Evolutionary conservation across 2,888 invertebrate species (phyloP).

Genomic region (Caenorhabditis virilis): DNA sequence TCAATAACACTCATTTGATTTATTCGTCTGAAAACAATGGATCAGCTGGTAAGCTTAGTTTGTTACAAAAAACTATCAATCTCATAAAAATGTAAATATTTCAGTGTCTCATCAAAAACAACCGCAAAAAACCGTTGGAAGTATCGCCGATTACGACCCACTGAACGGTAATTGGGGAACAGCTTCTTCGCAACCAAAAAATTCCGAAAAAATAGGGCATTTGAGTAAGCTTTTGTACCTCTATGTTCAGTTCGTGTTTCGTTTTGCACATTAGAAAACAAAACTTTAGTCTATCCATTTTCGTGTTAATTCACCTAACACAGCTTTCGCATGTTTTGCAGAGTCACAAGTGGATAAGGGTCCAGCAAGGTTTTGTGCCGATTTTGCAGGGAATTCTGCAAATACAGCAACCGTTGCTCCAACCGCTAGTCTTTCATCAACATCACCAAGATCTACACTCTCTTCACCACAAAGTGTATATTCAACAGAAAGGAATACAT

Average conservation of each 20-base stretch:
- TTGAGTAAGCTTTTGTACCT: constrained; percentile 25
- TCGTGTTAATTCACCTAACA: neutral
- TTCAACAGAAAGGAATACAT: constrained; percentile 4
- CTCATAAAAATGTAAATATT: too few relatives aligned
- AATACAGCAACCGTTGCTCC: constrained; percentile 4
- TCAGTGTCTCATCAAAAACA: constrained; percentile 4
- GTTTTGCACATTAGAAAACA: neutral
- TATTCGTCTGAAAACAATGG: constrained; percentile 38
- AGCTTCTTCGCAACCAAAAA: constrained; percentile 58
- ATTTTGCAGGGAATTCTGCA: constrained; percentile 47
- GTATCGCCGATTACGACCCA: constrained; percentile 79
- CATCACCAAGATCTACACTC: constrained; percentile 30
- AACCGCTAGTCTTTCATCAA: constrained; percentile 11
- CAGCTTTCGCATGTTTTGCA: constrained; percentile 9
- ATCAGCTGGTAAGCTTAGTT: constrained; percentile 42
- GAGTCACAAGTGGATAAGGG: constrained; percentile 39
- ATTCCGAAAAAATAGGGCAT: constrained; percentile 36
- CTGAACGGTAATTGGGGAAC: constrained; percentile 86
- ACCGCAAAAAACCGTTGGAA: constrained; percentile 57
- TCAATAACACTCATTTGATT: constrained; percentile 23
- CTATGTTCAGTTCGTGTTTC: neutral
- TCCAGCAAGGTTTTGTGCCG: constrained; percentile 46
- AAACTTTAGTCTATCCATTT: too few relatives aligned
- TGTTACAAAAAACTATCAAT: too few relatives aligned
- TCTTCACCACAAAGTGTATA: constrained; percentile 17